A percentile compares a stretch with the other conserved stretches of the same genome.
phyloP scores from a whole-genome alignment of 2,888 invertebrate species.

The Meta bourneti region DNA sequence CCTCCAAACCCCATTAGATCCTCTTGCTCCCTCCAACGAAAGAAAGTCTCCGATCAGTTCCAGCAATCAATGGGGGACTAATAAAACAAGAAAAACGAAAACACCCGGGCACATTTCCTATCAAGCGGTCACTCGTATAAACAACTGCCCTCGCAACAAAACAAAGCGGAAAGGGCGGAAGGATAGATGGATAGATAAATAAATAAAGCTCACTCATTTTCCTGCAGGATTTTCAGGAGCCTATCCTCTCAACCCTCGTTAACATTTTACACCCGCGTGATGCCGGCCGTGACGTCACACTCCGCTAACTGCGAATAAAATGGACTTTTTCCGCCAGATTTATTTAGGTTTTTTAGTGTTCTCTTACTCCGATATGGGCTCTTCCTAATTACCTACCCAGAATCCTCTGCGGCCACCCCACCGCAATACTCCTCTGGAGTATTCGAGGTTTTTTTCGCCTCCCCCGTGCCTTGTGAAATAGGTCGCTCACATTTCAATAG shows the following conservation, averaged over 20 bases:
- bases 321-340: constrained; percentile 70
- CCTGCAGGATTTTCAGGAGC: constrained; percentile 52
- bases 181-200: neutral
- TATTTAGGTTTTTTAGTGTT: constrained; percentile 15
- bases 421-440: constrained; percentile 1
- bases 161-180: constrained; percentile 1
- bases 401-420: constrained; percentile 55
- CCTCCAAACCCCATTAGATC: neutral
- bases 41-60: neutral
- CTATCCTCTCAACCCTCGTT: constrained; percentile 64
- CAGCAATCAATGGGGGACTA: neutral
- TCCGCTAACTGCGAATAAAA: constrained; percentile 65
- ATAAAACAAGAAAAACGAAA: neutral
- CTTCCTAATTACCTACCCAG: constrained; percentile 70
- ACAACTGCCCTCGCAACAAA: neutral
- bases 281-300: constrained; percentile 62
- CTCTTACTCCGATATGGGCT: constrained; percentile 33
- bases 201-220: constrained; percentile 41
- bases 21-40: constrained; percentile 18
- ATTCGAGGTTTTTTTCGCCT: neutral
- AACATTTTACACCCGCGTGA: constrained; percentile 64
- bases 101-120: neutral
- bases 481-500: constrained; percentile 53
- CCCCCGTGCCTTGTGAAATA: neutral
- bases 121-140: neutral